Evolutionary conservation across 2,113 vertebrate genomes (phyloP).

Genomic region (Probosciger aterrimus): DNA sequence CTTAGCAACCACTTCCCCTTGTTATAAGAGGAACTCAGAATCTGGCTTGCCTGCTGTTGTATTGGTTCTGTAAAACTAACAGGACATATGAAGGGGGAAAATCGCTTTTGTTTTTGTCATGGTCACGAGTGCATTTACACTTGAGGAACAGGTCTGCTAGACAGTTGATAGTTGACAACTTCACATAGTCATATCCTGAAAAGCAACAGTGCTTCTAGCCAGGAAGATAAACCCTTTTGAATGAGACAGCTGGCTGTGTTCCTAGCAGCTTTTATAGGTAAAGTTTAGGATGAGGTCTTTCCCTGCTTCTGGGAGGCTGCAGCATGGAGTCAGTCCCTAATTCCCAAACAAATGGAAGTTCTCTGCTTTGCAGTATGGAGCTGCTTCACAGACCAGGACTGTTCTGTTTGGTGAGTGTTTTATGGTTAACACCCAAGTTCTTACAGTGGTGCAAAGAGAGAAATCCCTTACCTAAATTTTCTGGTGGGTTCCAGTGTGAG

Average conservation of each 20-base stretch:
- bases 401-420: not conserved
- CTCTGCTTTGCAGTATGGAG: not conserved
- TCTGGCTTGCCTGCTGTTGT: not conserved
- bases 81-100: not conserved
- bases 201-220: not conserved
- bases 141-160: not conserved
- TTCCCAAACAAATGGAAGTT: not conserved
- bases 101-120: not conserved
- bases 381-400: not conserved
- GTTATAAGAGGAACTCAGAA: not conserved
- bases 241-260: not conserved
- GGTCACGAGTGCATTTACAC: accelerated
- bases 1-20: not conserved
- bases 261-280: not conserved
- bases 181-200: not conserved
- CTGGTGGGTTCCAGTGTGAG: not conserved
- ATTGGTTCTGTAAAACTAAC: not conserved
- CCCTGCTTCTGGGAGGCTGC: not conserved
- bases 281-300: not conserved
- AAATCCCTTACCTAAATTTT: not conserved
- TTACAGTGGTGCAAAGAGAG: not conserved
- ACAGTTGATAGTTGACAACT: not conserved
- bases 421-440: not conserved
- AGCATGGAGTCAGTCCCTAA: not conserved
- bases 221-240: not conserved